Evolutionary conservation across 37 sponge, comb jelly and placozoan genomes (phyloP), one percentile per base, ranked within the genome.

Genomic region (Haliclona indistincta): DNA sequence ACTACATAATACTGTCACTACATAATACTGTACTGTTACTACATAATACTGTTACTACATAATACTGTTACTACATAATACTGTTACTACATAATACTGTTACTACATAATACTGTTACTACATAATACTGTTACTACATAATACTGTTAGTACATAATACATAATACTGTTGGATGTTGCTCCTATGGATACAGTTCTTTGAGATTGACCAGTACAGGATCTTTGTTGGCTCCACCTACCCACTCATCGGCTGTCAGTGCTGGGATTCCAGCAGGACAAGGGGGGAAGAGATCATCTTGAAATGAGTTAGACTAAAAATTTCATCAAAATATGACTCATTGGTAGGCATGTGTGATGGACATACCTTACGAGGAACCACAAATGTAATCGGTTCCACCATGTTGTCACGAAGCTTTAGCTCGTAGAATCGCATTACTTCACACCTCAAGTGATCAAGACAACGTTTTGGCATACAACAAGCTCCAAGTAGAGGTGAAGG

Each of bases 311-410:
- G 90, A 83, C 90, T 89, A n/a, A n/a, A n/a, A n/a, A n/a, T n/a
- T n/a, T n/a, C n/a, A n/a, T n/a, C n/a, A n/a, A n/a, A n/a, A n/a
- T n/a, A n/a, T n/a, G n/a, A n/a, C n/a, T n/a, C n/a, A n/a, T n/a
- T n/a, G n/a, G n/a, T n/a, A n/a, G n/a, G n/a, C n/a, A n/a, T n/a
- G n/a, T n/a, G 22, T n/a, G n/a, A n/a, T n/a, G n/a, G 28, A 13
- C 68, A 58, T 34, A 92, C 97, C 93, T 96, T 93, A 55, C 97
- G 62, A 25, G 97, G 91, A 11, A 92, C 93, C 2, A 55, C 86
- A 87, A 96, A 84, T 39, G 84, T 37, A 44, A 89, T 51, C 1
- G 88, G 88, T 64, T 92, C 94, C 29, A 90, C 84, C 0, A 78
- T 67, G n/a, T n/a, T n/a, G 0, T 78, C 81, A 70, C 86, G 86